Evolutionary conservation across 2,888 invertebrate genomes (phyloP).

Genomic region (Macaria liturata): DNA sequence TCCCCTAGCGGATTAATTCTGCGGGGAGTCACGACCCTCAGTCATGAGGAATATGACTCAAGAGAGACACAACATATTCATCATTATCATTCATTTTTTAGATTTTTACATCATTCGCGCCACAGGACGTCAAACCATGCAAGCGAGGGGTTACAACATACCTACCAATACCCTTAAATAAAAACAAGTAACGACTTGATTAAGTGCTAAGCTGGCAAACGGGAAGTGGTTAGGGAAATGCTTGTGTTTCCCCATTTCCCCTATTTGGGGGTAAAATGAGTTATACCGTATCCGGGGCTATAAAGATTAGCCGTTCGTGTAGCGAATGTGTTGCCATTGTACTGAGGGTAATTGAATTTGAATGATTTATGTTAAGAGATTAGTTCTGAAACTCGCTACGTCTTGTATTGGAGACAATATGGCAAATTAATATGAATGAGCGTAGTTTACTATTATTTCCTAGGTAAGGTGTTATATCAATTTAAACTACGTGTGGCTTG

Average conservation of each 20-base stretch:
- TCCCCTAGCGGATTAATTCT: too few relatives aligned
- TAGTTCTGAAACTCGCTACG: slow-evolving; percentile 1
- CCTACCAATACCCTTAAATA: slow-evolving; percentile 30
- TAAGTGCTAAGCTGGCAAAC: slow-evolving; percentile 32
- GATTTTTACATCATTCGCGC: too few relatives aligned
- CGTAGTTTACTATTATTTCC: background rate
- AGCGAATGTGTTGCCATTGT: slow-evolving; percentile 19
- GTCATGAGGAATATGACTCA: too few relatives aligned
- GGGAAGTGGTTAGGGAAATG: slow-evolving; percentile 32
- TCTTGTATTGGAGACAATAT: background rate
- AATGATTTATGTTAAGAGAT: slow-evolving; percentile 28
- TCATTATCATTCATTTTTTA: too few relatives aligned
- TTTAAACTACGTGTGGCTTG: too few relatives aligned
- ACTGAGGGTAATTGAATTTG: slow-evolving; percentile 31
- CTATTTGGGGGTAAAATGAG: slow-evolving; percentile 34
- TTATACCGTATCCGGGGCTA: slow-evolving; percentile 30
- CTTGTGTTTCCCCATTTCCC: slow-evolving; percentile 29
- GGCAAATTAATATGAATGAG: background rate
- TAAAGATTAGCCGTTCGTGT: slow-evolving; percentile 33
- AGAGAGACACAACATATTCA: too few relatives aligned
- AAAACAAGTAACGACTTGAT: slow-evolving; percentile 35
- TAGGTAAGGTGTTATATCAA: background rate
- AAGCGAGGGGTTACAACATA: background rate
- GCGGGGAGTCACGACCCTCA: too few relatives aligned
- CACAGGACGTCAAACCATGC: too few relatives aligned